Evolutionary conservation across 2,113 vertebrate genomes (phyloP), one percentile per base, ranked within the genome.

Genomic region (Saguinus imperator): DNA sequence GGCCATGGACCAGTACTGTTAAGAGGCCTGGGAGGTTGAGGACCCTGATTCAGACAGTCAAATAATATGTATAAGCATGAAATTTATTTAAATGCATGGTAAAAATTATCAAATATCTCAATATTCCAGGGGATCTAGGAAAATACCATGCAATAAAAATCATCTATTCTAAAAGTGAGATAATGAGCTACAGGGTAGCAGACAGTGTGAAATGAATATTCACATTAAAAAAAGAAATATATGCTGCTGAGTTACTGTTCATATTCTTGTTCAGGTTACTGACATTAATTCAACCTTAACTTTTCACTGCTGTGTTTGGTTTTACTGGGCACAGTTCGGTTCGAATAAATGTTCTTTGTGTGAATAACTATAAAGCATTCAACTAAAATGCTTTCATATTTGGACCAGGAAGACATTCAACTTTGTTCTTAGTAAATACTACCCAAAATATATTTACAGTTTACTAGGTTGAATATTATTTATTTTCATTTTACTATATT

Each of bases 11-110:
- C 27, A 64, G 29, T 64, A 64, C 5, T 14, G 27, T 12, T 14
- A 27, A 1, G 61, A 32, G 27, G 61, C 27, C 61, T 64, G 1
- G 61, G 27, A 27, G 61, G 61, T 64, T 29, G 27, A 64, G 27
- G 61, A 64, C 27, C 61, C 61, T 12, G 2, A 64, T 64, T 64
- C 25, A 27, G 25, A 61, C 61, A 64, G 61, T 64, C 27, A 64
- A 64, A 29, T 64, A 64, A 93, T 8, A 37, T 61, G 48, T 57
- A 96, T 91, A 37, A 57, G n/a, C 5, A 37, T 57, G 72, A 48
- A 83, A 90, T 87, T 97, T 97, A 95, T 86, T 77, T 92, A 97
- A 98, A 96, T 92, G 50, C 77, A 97, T 88, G 66, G 14, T 45
- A 94, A 96, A 95, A 94, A 89, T 76, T 83, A 96, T 29, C 52